These are phyloP conservation scores for Dascillus cervinus DNA, from an alignment of 2,888 invertebrate genomes.

Conservation along the genomic window DNA sequence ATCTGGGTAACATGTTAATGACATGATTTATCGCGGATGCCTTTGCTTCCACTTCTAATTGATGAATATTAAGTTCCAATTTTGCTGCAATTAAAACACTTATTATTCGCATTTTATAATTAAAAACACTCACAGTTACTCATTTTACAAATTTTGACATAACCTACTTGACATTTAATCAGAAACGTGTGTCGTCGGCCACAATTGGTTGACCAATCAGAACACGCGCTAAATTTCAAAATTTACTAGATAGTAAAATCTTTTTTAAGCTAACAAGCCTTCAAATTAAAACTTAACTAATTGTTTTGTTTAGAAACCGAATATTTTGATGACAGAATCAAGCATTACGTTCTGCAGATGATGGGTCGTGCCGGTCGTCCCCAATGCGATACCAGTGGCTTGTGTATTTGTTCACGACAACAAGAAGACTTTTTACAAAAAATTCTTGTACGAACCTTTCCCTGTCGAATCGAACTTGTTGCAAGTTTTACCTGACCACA, in stretches of 20 bases:
- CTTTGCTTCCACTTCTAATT: conserved; percentile 71
- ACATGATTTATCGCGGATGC: conserved; percentile 75
- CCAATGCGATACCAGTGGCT: conserved; percentile 90
- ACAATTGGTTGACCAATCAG: too few species aligned
- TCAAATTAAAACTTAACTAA: too few species aligned
- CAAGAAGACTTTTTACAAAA: conserved; percentile 98
- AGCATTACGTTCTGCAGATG: conserved; percentile 98
- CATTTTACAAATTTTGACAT: too few species aligned
- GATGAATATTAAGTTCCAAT: conserved; percentile 52
- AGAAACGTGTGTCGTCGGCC: too few species aligned
- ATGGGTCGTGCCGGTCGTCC: conserved; percentile 98
- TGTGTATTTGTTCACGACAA: conserved; percentile 89
- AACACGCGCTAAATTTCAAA: too few species aligned
- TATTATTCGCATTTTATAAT: too few species aligned
- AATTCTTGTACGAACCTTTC: conserved; percentile 98
- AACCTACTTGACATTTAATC: too few species aligned
- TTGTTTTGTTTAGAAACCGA: conserved; percentile 81
- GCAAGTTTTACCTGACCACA: conserved; percentile 87
- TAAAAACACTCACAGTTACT: too few species aligned
- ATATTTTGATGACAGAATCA: conserved; percentile 94
- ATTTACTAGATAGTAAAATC: too few species aligned
- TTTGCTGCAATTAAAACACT: conserved; percentile 1
- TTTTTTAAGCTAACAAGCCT: too few species aligned
- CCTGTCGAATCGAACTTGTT: conserved; percentile 96
- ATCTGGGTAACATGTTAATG: conserved; percentile 86